phyloP scores from a whole-genome alignment of 2,113 vertebrate genomes.

The Ardeotis arabs region DNA sequence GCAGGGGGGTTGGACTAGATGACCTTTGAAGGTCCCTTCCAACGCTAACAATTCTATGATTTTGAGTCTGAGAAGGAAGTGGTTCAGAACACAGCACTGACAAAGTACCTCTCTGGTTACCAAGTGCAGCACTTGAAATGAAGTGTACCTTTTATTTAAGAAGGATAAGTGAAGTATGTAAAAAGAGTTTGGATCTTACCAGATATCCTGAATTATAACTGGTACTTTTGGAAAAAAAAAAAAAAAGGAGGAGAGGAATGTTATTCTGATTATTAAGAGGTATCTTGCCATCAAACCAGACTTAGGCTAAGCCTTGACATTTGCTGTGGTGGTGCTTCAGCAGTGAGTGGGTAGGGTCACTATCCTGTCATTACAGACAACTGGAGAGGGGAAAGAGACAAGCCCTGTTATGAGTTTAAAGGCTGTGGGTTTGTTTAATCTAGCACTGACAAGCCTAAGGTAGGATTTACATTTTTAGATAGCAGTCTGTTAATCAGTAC shows the following conservation, averaged over 20 bases:
- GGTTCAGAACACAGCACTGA: not conserved
- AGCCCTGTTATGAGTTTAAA: rapidly evolving
- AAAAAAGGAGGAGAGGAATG: not conserved
- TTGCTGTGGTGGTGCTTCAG: not conserved
- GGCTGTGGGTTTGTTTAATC: not conserved
- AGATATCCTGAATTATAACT: not conserved
- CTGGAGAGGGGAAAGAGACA: no score
- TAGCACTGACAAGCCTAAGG: not conserved
- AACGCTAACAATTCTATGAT: no score
- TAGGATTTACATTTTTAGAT: rapidly evolving
- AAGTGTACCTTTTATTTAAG: not conserved
- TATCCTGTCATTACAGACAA: rapidly evolving
- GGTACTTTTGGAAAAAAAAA: not conserved
- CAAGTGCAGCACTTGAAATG: not conserved
- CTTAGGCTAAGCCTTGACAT: rapidly evolving
- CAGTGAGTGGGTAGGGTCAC: rapidly evolving
- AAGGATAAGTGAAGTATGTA: not conserved
- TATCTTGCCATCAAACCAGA: not conserved
- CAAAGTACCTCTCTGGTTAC: rapidly evolving
- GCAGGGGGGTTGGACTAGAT: no score
- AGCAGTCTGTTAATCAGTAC: not conserved
- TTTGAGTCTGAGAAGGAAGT: not conserved
- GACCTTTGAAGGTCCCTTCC: no score
- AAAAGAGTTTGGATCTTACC: not conserved
- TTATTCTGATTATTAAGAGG: rapidly evolving